These are phyloP conservation scores for Campoletis raptor DNA, from an alignment of 2,888 invertebrate species.

Conservation along the genomic window DNA sequence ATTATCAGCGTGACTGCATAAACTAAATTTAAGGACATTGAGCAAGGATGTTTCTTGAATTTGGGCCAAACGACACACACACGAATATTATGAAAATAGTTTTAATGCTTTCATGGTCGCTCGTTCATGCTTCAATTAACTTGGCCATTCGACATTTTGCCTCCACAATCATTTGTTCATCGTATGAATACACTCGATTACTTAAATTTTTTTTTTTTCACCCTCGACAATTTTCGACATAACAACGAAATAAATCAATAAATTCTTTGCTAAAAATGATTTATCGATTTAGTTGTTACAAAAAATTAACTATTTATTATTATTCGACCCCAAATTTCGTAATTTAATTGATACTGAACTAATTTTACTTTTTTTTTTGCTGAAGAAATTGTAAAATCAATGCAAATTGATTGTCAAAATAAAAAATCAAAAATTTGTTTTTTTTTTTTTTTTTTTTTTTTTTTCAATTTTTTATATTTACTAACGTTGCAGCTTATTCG, in stretches of 20 bases:
- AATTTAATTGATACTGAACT: neutral
- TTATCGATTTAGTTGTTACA: neutral
- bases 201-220: neutral
- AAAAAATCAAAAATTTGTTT: neutral
- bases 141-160: neutral
- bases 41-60: neutral
- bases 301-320: neutral
- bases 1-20: neutral
- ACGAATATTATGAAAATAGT: neutral
- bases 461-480: neutral
- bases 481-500: neutral
- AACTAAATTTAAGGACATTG: neutral
- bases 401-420: neutral
- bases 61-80: neutral
- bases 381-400: neutral
- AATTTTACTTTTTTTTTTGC: neutral
- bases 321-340: neutral
- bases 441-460: too few relatives aligned
- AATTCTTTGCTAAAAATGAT: neutral
- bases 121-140: neutral
- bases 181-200: conserved; percentile 1
- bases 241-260: neutral
- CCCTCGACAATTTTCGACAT: neutral
- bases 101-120: neutral
- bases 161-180: neutral